phyloP scores from a whole-genome alignment of 2,888 invertebrate species.

The Thysanoteuthis rhombus region DNA sequence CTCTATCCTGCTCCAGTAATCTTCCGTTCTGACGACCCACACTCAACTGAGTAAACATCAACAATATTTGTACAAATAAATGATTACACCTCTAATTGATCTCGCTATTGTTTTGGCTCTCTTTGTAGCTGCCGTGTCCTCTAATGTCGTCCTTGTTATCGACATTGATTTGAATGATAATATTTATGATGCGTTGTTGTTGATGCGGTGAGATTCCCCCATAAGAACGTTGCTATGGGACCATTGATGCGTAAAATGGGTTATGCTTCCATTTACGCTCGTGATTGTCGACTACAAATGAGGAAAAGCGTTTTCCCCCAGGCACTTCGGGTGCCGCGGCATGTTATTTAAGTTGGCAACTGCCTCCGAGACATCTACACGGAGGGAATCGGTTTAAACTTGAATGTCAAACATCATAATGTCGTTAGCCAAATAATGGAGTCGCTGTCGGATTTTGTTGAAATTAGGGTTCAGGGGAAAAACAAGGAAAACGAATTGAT shows the following conservation, averaged over 20 bases:
- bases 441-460: neutral
- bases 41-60: too few species aligned
- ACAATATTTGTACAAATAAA: neutral
- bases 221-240: neutral
- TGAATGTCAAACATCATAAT: neutral
- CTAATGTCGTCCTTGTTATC: neutral
- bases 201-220: neutral
- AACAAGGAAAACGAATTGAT: neutral
- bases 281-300: neutral
- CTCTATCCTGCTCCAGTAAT: too few species aligned
- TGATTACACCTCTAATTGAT: neutral
- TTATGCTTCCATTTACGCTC: neutral
- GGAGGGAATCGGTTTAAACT: neutral
- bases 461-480: neutral
- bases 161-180: neutral
- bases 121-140: neutral
- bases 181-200: neutral
- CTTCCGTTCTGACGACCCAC: too few species aligned
- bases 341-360: neutral
- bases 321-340: neutral
- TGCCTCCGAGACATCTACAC: neutral
- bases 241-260: neutral
- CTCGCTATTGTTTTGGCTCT: neutral
- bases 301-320: neutral
- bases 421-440: neutral